Percentiles rank a stretch among this genome's conserved stretches.
Evolutionary conservation across 2,888 invertebrate genomes (phyloP).

Genomic region (Megaustenia siamemsis): DNA sequence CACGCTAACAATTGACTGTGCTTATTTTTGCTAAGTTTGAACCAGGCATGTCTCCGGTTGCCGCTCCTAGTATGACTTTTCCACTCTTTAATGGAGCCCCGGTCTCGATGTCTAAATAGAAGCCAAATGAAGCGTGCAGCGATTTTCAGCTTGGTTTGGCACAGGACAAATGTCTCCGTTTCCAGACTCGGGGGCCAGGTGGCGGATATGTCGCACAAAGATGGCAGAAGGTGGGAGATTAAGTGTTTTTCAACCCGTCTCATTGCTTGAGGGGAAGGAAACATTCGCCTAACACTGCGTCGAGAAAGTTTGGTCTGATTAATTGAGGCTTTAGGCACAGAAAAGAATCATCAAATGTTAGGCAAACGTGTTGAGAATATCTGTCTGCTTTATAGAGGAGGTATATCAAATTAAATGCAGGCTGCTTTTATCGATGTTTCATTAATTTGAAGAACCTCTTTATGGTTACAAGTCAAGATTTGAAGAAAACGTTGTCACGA

Average conservation of each 20-base stretch:
- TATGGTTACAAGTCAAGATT: no score
- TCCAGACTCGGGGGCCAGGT: slow-evolving; percentile 18
- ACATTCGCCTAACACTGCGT: no score
- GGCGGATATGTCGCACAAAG: slow-evolving; percentile 24
- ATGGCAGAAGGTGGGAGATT: slow-evolving; percentile 32
- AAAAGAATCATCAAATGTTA: background rate
- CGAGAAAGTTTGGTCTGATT: background rate
- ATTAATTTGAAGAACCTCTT: no score
- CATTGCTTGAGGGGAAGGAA: background rate
- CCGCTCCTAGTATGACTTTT: background rate
- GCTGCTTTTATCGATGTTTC: no score
- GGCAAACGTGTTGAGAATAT: no score
- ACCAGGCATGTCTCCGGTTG: slow-evolving; percentile 11
- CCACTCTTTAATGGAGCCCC: slow-evolving; percentile 7
- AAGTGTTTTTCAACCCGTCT: slow-evolving; percentile 1
- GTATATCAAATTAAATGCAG: no score
- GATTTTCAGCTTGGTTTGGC: slow-evolving; percentile 7
- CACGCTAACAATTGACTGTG: background rate
- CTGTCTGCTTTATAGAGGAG: no score
- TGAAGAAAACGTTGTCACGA: no score
- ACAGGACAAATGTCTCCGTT: slow-evolving; percentile 8
- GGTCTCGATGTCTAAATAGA: background rate
- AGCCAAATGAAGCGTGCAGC: slow-evolving; percentile 23
- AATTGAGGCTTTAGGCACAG: background rate
- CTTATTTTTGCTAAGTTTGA: background rate